Conservation (phyloP, 2,797 vertebrate species). For the Propithecus perrieri region DNA sequence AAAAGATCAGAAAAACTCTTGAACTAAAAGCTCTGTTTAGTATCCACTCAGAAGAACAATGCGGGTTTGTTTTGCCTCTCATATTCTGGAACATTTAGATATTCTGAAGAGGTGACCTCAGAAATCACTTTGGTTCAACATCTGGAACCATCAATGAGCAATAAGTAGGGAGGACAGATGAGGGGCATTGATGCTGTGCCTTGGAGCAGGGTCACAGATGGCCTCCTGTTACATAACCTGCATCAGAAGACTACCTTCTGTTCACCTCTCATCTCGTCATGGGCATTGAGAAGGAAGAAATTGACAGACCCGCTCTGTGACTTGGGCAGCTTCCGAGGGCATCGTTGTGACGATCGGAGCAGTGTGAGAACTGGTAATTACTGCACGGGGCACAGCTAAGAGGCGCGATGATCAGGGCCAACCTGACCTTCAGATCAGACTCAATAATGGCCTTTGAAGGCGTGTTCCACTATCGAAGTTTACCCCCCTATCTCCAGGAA, state of each 20-base stretch:
- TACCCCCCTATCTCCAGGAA: conserved; percentile 50
- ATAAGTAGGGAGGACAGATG: neutral
- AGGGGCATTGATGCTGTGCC: neutral
- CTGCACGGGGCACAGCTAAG: neutral
- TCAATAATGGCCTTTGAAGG: conserved; percentile 44
- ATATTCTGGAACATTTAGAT: neutral
- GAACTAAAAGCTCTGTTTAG: neutral
- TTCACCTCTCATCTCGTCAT: neutral
- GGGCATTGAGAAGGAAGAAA: neutral
- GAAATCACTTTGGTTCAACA: conserved; percentile 57
- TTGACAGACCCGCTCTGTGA: conserved; percentile 49
- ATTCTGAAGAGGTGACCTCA: neutral
- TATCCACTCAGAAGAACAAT: neutral
- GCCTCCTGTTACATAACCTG: neutral
- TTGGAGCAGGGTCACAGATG: conserved; percentile 57
- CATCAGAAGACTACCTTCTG: neutral
- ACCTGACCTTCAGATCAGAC: conserved; percentile 59
- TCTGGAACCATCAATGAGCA: conserved; percentile 31
- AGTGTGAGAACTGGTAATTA: conserved; percentile 14
- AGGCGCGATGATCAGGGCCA: conserved; percentile 26
- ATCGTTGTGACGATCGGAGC: neutral
- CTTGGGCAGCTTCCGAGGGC: conserved; percentile 5
- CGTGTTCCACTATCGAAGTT: conserved; percentile 34
- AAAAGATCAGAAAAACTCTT: neutral
- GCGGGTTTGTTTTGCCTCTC: neutral